Percentiles rank a stretch among this genome's conserved stretches.
Conservation (phyloP, 1,140 invertebrate genomes). For the Ostrea denselamellosa region DNA sequence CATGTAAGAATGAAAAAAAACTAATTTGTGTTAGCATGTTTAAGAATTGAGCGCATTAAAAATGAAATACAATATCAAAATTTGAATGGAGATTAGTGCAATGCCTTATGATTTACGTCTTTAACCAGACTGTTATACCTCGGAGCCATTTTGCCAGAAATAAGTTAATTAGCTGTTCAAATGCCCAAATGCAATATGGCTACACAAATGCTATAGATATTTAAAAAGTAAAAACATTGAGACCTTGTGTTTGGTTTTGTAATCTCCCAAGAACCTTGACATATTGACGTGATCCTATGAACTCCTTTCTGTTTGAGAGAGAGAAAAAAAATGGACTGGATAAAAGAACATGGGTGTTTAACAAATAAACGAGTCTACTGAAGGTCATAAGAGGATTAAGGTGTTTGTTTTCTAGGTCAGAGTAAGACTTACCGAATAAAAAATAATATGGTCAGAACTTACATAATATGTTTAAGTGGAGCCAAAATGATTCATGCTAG, state of each 20-base stretch:
- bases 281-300: not conserved
- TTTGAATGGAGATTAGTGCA: conserved; percentile 21
- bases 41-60: conserved; percentile 1
- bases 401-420: not conserved
- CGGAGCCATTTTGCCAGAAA: not conserved
- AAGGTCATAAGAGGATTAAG: not conserved
- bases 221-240: not conserved
- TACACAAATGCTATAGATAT: not conserved
- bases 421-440: not conserved
- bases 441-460: not conserved
- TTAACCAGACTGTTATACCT: conserved; percentile 5
- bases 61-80: not conserved
- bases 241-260: not conserved
- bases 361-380: not conserved
- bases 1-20: not conserved
- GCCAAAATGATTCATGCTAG: not conserved
- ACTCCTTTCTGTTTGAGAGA: not conserved
- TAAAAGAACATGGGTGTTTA: not conserved
- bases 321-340: not conserved
- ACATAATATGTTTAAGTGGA: not conserved
- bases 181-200: not conserved
- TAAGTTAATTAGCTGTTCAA: conserved; percentile 25
- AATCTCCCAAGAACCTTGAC: conserved; percentile 6
- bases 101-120: not conserved
- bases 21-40: not conserved